Evolutionary conservation across 92 coral and sea anemone species (phyloP), one percentile per base, ranked within the genome.

Genomic region (Porites cylindrica): DNA sequence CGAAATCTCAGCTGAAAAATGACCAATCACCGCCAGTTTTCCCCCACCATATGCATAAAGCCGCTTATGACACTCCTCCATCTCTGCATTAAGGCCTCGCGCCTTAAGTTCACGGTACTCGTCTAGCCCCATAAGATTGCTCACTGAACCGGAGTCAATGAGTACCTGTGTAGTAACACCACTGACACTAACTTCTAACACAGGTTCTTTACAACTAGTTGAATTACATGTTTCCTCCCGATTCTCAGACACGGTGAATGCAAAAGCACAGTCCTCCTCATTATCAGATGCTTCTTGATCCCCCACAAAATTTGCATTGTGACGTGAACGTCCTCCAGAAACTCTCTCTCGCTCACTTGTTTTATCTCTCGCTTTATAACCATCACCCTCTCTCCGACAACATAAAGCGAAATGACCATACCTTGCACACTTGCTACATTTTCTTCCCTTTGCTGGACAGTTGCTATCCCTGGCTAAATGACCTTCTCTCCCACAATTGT

Each of bases 41-140:
- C 47, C 73, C 64, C 93, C 89, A 51, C 90, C 83, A 60, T 78
- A 85, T 65, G 81, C 90, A 85, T 78, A 85, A 79, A 90, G 78
- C 56, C 76, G 73, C 60, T 75, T 89, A 73, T 68, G 51, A 23
- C 88, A 83, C 13, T 78, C 38, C 14, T 81, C 65, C 79, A 90
- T 65, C 23, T 70, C 80, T 61, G 90, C 81, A 32, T 79, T 74
- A 54, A 90, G 67, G 76, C 93, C 90, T 26, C 64, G 78, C 52
- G 82, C 81, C 47, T 82, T 74, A 75, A 61, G 29, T 70, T 85
- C 85, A 66, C 67, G 50, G 76, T 70, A 80, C 66, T 56, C 14
- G 14, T 56, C 61, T 13, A 56, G 9, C 61, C 61, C 61, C 61
- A 56, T 13, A 1, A 56, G 61, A 24, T 24, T 24, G 26, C 26